These are phyloP conservation scores for Rhabdomys pumilio DNA, from an alignment of 2,797 vertebrate species.

Conservation along the genomic window DNA sequence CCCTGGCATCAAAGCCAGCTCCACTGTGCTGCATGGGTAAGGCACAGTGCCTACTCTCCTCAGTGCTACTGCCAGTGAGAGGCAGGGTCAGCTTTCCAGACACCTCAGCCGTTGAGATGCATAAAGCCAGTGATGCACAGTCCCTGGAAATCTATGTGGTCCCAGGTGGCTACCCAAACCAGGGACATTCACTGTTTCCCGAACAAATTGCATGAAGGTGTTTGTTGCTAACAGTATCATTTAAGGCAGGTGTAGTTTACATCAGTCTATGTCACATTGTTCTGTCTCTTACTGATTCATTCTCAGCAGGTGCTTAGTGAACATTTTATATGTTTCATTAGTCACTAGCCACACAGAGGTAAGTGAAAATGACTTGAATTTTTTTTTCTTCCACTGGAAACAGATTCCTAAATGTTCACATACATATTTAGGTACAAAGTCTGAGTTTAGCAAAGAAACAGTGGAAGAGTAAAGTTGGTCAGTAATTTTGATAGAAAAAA, in stretches of 20 bases:
- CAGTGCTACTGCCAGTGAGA: neutral
- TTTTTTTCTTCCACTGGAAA: neutral
- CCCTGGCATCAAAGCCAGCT: neutral
- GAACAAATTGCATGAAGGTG: neutral
- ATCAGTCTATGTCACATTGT: neutral
- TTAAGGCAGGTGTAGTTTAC: neutral
- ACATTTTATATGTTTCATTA: neutral
- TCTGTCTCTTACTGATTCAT: neutral
- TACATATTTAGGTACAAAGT: neutral
- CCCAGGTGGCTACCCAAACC: neutral
- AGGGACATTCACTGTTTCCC: neutral
- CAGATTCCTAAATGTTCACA: neutral
- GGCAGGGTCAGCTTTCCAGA: too few species aligned
- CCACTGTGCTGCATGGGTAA: neutral
- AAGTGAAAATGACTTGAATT: neutral
- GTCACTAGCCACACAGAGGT: neutral
- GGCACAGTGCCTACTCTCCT: neutral
- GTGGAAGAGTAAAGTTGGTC: conserved; percentile 3
- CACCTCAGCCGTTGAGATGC: neutral
- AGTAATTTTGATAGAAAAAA: neutral
- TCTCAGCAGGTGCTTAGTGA: neutral
- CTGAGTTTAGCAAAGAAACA: neutral
- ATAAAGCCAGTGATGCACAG: neutral
- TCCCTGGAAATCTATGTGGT: neutral
- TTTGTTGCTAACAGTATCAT: neutral